Percentiles rank a stretch among this genome's conserved stretches.
Evolutionary conservation across 2,888 invertebrate species (phyloP).

Genomic region (Diarsia brunnea): DNA sequence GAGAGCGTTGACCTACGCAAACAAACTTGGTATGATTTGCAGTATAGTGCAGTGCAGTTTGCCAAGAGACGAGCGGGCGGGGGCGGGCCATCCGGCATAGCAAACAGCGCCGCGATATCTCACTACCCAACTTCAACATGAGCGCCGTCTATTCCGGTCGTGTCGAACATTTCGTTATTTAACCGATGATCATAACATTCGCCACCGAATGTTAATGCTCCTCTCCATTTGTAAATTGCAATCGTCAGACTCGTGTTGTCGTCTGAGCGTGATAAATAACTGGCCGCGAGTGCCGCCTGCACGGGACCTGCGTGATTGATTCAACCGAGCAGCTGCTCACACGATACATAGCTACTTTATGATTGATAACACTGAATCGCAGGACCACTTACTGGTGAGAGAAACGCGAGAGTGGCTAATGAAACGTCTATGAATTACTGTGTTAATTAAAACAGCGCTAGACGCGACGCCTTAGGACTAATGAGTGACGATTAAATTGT

Average conservation of each 20-base stretch:
- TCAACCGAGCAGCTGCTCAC: conserved; percentile 81
- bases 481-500: conserved; percentile 89
- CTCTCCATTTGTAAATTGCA: conserved; percentile 79
- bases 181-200: conserved; percentile 73
- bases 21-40: conserved; percentile 89
- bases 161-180: conserved; percentile 70
- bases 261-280: conserved; percentile 84
- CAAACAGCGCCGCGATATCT: conserved; percentile 83
- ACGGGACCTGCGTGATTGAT: conserved; percentile 84
- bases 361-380: conserved; percentile 81
- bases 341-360: conserved; percentile 73
- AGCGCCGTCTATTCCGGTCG: conserved; percentile 75
- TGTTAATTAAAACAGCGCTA: conserved; percentile 84
- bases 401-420: conserved; percentile 75
- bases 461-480: conserved; percentile 84
- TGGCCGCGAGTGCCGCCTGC: conserved; percentile 76
- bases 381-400: conserved; percentile 67
- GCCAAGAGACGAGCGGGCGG: conserved; percentile 86
- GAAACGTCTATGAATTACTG: conserved; percentile 83
- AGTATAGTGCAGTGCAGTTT: conserved; percentile 87
- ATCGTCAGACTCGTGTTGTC: conserved; percentile 78
- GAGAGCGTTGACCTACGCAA: conserved; percentile 89
- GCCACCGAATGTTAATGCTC: conserved; percentile 69
- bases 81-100: conserved; percentile 84
- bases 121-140: conserved; percentile 77